These are phyloP conservation scores for Drosophila peninsularis DNA, from an alignment of 2,888 invertebrate genomes.

Conservation along the genomic window DNA sequence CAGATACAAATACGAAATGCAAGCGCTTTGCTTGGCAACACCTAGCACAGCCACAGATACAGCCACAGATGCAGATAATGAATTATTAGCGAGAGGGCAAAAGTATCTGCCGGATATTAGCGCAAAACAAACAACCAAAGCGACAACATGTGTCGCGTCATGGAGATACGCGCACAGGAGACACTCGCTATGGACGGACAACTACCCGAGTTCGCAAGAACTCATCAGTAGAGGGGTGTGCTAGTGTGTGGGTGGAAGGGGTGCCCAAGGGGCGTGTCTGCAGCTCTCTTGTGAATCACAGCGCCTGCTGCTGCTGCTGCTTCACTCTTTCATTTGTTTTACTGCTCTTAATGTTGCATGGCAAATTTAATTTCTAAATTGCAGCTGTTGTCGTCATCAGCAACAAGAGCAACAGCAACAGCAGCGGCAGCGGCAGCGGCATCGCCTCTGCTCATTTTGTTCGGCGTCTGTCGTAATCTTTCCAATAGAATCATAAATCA, in stretches of 20 bases:
- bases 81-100: slow-evolving; percentile 60
- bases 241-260: not conserved
- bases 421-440: slow-evolving; percentile 6
- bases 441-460: slow-evolving; percentile 39
- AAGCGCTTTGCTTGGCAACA: slow-evolving; percentile 37
- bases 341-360: slow-evolving; percentile 77
- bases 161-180: slow-evolving; percentile 44
- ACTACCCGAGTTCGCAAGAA: slow-evolving; percentile 28
- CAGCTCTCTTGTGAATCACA: slow-evolving; percentile 61
- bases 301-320: slow-evolving; percentile 14
- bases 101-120: slow-evolving; percentile 76
- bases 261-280: slow-evolving; percentile 4
- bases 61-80: slow-evolving; percentile 62
- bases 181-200: slow-evolving; percentile 11
- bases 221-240: slow-evolving; percentile 19
- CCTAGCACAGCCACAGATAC: slow-evolving; percentile 24
- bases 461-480: slow-evolving; percentile 58
- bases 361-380: slow-evolving; percentile 82
- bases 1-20: slow-evolving; percentile 21
- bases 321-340: slow-evolving; percentile 37
- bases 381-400: slow-evolving; percentile 76
- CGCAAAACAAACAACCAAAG: slow-evolving; percentile 34
- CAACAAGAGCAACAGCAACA: slow-evolving; percentile 16
- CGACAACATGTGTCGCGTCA: slow-evolving; percentile 73
- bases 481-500: slow-evolving; percentile 73